A percentile compares a stretch with the other conserved stretches of the same genome.
These are phyloP conservation scores for Atlantisia rogersi DNA, from an alignment of 2,113 vertebrate species.

Conservation along the genomic window DNA sequence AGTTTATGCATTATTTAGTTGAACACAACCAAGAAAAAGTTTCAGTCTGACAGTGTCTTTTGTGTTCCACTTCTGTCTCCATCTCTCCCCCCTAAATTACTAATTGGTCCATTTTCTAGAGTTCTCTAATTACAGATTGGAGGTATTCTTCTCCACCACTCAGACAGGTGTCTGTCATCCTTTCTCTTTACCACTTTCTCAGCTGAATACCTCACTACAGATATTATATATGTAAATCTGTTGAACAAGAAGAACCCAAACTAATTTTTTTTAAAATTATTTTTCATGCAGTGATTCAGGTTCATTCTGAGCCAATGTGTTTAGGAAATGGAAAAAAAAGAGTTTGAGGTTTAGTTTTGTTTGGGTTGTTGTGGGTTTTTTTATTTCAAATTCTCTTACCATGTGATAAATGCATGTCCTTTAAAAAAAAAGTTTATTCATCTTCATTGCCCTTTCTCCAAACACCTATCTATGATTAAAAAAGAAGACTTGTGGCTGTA, in stretches of 20 bases:
- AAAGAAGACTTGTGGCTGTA: too few species aligned
- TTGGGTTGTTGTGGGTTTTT: too few species aligned
- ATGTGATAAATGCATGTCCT: not conserved
- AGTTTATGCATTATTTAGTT: not conserved
- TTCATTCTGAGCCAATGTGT: not conserved
- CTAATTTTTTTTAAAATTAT: fast-evolving
- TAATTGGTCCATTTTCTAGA: not conserved
- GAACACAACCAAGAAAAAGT: not conserved
- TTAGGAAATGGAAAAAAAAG: not conserved
- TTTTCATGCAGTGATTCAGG: not conserved
- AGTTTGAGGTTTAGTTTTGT: too few species aligned
- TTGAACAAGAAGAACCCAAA: not conserved
- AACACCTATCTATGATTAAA: not conserved
- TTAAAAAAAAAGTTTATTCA: not conserved
- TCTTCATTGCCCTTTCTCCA: not conserved
- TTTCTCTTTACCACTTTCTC: not conserved
- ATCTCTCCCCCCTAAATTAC: not conserved
- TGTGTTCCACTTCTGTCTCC: fast-evolving
- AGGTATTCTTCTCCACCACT: not conserved
- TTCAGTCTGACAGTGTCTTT: not conserved
- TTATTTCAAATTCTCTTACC: not conserved
- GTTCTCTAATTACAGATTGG: not conserved
- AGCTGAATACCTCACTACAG: not conserved
- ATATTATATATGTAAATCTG: not conserved
- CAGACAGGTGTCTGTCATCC: not conserved